These are phyloP conservation scores for Plecturocebus donacophilus DNA, from an alignment of 2,113 vertebrate species.

Conservation along the genomic window DNA sequence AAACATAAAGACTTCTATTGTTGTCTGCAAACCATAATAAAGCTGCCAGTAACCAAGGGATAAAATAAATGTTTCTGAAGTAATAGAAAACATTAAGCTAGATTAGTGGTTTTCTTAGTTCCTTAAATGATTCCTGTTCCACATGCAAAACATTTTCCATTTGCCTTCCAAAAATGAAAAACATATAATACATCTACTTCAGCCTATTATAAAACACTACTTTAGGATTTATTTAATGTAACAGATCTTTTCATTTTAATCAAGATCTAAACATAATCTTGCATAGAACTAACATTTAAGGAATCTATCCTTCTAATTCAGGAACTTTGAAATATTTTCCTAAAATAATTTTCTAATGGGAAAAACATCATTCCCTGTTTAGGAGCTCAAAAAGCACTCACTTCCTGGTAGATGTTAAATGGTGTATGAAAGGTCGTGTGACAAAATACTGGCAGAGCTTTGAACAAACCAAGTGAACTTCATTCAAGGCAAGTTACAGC, in stretches of 20 bases:
- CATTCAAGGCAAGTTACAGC: background rate
- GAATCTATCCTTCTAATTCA: background rate
- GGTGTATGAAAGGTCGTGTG: background rate
- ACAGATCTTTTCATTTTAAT: constrained; percentile 37
- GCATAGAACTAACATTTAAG: background rate
- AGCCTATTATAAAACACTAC: constrained; percentile 34
- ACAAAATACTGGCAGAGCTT: background rate
- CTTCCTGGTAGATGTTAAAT: background rate
- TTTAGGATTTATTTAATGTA: background rate
- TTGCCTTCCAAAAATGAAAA: constrained; percentile 49
- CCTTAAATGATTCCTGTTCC: constrained; percentile 53
- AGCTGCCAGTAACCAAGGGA: constrained; percentile 60
- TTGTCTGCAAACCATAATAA: constrained; percentile 61
- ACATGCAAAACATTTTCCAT: constrained; percentile 60
- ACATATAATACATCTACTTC: background rate
- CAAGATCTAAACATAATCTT: background rate
- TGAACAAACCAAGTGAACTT: background rate
- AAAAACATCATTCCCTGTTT: background rate
- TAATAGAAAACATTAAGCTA: constrained; percentile 63
- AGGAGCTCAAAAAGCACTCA: background rate
- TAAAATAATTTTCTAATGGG: background rate
- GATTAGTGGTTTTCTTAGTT: constrained; percentile 64
- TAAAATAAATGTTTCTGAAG: constrained; percentile 68
- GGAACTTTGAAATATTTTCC: constrained; percentile 31
- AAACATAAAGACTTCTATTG: constrained; percentile 66